Base-by-base conservation (phyloP, 2,888 invertebrate species). In the Himalopsyche anomala region DNA sequence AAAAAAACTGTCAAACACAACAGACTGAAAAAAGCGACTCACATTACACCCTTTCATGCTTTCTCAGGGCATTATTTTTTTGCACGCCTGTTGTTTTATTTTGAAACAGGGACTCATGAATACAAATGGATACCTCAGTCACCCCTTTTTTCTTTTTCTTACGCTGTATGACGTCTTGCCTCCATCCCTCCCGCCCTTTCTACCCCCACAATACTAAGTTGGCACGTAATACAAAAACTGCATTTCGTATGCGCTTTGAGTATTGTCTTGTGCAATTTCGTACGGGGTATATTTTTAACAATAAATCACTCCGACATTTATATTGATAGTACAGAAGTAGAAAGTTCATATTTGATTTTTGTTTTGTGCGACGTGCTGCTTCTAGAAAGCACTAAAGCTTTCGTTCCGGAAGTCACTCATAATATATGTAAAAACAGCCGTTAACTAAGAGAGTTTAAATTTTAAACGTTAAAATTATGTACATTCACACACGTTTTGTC, bases 61-160 rank as follows among this genome's bases (percentile, higher is more conserved):
- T 62, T 62, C 62, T 19, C 62, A 6, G 62, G 11, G 19, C 62
- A 62, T 19, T 62, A 62, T 28, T 62, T 62, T 62, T 62, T 62
- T 62, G 62, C 62, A 62, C 62, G 19, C 62, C 62, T 62, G 62
- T 19, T 62, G 62, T 62, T 62, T 62, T 62, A 62, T 62, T 62
- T 62, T 62, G 28, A 80, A 82, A 82, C 74, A 80, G 36, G 40
- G 82, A 82, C 82, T 85, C 85, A 85, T 85, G 85, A 85, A 85
- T 85, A 85, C 85, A 85, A 85, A 85, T 85, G 85, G 85, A 74
- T 82, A 69, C 85, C 82, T 85, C 85, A 51, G 36, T 55, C 82
- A 51, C 85, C 82, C 62, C 19, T 79, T 85, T 51, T 82, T 81
- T 85, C 79, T 85, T 82, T 82, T 85, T 85, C 55, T 74, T 83